phyloP scores from a whole-genome alignment of 1,140 invertebrate species.

The Euwallacea fornicatus region DNA sequence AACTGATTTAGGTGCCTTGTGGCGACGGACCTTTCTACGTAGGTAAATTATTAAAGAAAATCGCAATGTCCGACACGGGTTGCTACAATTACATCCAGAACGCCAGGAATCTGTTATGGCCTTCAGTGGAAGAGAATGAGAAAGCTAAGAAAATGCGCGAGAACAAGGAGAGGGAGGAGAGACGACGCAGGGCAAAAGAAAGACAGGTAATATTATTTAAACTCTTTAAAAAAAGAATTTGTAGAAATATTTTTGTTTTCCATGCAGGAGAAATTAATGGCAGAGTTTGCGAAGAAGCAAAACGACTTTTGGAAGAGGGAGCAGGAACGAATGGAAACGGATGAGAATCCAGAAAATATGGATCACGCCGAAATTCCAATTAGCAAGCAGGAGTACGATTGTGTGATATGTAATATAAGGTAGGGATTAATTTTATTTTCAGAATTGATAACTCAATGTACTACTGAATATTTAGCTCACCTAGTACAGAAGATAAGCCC shows the following conservation, averaged over 20 bases:
- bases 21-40: constrained; percentile 90
- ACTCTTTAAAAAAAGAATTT: neutral
- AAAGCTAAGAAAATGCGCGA: constrained; percentile 72
- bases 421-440: constrained; percentile 8
- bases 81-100: constrained; percentile 59
- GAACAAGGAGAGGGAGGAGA: constrained; percentile 75
- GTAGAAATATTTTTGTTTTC: constrained; percentile 9
- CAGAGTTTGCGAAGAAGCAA: constrained; percentile 88
- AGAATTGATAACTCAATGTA: neutral
- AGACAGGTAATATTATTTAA: constrained; percentile 62
- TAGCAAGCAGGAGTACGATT: constrained; percentile 84
- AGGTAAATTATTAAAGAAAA: constrained; percentile 72
- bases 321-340: constrained; percentile 64
- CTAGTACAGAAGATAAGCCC: constrained; percentile 81
- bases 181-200: constrained; percentile 80
- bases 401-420: constrained; percentile 84
- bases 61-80: constrained; percentile 69
- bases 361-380: constrained; percentile 58
- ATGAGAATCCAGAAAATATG: constrained; percentile 46
- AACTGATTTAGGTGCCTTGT: constrained; percentile 53
- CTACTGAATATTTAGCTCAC: constrained; percentile 60
- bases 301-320: constrained; percentile 83
- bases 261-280: constrained; percentile 76
- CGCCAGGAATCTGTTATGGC: constrained; percentile 74
- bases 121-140: constrained; percentile 73